Base-by-base conservation (phyloP, 2,113 vertebrate genomes). In the Crypturellus undulatus region DNA sequence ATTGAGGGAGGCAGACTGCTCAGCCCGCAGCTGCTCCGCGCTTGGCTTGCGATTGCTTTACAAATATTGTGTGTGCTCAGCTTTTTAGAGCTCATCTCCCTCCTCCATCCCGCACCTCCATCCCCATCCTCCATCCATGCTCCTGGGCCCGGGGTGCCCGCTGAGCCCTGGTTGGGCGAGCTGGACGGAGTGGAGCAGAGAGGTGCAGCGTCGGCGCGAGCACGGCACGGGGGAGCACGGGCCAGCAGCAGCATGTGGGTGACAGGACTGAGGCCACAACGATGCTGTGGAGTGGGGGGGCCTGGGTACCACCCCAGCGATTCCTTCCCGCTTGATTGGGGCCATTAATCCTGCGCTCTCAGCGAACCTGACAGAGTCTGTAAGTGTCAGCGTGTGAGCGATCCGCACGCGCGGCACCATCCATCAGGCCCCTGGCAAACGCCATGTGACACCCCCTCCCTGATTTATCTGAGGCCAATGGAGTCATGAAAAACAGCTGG, bases 401-500 rank as follows among this genome's bases (percentile, higher is more conserved):
- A 96, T 96, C 90, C 82, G 16, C 92, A 90, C 72, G 7, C 91
- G 51, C 84, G 34, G 79, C 86, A 72, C 93, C 86, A 96, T 97
- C 93, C 94, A 96, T 97, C 94, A 96, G 93, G 52, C 12, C 93
- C 51, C 77, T 92, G 93, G 89, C 90, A 92, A 91, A 86, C 21
- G 28, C 91, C 60, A 1, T 8, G 84, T 3, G 75, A 51, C 93
- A 71, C 82, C 90, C 94, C 91, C 79, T 91, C 96, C 65, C 94
- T 96, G 96, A 96, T 97, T 97, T 97, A 97, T 97, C 95, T 82
- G 94, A 96, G 96, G 96, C 95, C 95, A 88, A 83, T 49, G 85
- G 93, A 96, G 96, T 97, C 94, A 71, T 69, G 95, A 92, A 96
- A 97, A 97, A 95, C 96, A 96, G 96, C 95, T 97, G 96, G 95